Evolutionary conservation across 1,140 invertebrate genomes (phyloP).

Genomic region (Heliconius himera): DNA sequence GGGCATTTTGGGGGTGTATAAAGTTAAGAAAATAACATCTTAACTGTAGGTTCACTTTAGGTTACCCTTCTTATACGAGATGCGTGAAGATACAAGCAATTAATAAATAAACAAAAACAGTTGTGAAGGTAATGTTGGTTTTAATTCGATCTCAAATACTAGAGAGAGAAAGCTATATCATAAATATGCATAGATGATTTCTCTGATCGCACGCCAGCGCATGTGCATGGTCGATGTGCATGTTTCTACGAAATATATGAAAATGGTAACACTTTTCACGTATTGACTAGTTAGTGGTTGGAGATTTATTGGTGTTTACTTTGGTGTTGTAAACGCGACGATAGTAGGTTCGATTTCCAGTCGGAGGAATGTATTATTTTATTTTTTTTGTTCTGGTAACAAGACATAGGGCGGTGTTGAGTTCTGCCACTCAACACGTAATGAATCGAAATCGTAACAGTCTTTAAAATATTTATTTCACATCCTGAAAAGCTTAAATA

Average conservation of each 20-base stretch:
- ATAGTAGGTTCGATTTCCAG: not conserved
- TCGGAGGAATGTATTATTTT: not conserved
- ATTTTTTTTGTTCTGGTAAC: not conserved
- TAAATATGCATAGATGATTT: slow-evolving; percentile 45
- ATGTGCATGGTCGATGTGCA: slow-evolving; percentile 20
- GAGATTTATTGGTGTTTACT: not conserved
- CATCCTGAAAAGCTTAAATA: too few relatives aligned
- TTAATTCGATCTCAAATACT: slow-evolving; percentile 35
- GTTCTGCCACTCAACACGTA: not conserved
- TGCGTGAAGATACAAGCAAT: not conserved
- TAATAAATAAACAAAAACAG: not conserved
- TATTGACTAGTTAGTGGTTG: slow-evolving; percentile 1
- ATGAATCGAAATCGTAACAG: too few relatives aligned
- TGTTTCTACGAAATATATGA: slow-evolving; percentile 29
- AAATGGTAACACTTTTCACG: slow-evolving; percentile 6
- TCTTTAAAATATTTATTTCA: too few relatives aligned
- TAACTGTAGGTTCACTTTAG: too few relatives aligned
- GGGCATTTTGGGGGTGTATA: too few relatives aligned
- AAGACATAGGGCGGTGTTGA: not conserved
- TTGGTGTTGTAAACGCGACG: not conserved
- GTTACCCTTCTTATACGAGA: not conserved
- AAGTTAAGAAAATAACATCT: too few relatives aligned
- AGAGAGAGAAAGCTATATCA: slow-evolving; percentile 43
- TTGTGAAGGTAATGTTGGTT: slow-evolving; percentile 9
- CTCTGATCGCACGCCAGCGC: slow-evolving; percentile 41